These are phyloP conservation scores for Gopherus flavomarginatus DNA, from an alignment of 2,113 vertebrate genomes.

Conservation along the genomic window DNA sequence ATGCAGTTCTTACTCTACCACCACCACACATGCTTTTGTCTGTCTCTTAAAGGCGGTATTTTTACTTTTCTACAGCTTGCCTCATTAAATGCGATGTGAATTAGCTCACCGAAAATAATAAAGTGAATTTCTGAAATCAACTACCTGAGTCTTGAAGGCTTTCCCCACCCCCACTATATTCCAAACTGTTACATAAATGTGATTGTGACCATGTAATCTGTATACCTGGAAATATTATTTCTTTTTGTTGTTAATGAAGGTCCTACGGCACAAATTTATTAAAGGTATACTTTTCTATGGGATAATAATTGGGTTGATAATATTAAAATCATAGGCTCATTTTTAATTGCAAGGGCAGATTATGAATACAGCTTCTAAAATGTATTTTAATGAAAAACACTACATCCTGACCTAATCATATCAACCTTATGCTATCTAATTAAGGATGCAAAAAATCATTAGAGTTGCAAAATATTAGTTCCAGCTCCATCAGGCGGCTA, in stretches of 20 bases:
- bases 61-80: constrained; percentile 7
- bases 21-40: background rate
- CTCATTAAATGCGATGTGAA: constrained; percentile 31
- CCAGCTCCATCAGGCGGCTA: constrained; percentile 92
- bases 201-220: constrained; percentile 64
- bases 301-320: constrained; percentile 98
- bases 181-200: constrained; percentile 60
- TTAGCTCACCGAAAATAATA: constrained; percentile 59
- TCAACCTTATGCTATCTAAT: constrained; percentile 99
- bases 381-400: constrained; percentile 99
- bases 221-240: constrained; percentile 81
- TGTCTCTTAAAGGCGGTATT: background rate
- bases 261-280: constrained; percentile 95
- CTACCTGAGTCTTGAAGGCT: background rate
- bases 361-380: constrained; percentile 98
- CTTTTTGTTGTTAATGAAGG: constrained; percentile 90
- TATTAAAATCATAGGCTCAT: constrained; percentile 95
- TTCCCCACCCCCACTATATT: constrained; percentile 24
- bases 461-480: constrained; percentile 99
- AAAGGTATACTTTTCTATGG: constrained; percentile 92
- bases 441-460: constrained; percentile 99
- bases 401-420: constrained; percentile 99
- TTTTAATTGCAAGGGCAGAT: constrained; percentile 99
- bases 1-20: background rate
- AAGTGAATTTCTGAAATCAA: constrained; percentile 38